Evolutionary conservation across 2,888 invertebrate genomes (phyloP).

Genomic region (Drosophila helvetica): DNA sequence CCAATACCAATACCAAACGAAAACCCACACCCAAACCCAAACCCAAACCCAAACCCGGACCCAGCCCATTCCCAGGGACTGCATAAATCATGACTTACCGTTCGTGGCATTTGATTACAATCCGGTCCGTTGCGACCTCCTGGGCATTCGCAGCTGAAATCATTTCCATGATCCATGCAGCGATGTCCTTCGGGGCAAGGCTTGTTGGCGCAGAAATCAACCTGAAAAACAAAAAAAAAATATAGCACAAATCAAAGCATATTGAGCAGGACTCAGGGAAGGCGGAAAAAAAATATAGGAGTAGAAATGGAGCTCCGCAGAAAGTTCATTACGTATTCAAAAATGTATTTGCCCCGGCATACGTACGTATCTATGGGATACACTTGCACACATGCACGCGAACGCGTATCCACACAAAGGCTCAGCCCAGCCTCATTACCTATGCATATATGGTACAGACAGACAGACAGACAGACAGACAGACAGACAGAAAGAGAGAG

Average conservation of each 20-base stretch:
- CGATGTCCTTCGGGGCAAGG: conserved; percentile 88
- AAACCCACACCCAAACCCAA: neutral
- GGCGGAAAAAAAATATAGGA: conserved; percentile 13
- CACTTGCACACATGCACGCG: conserved; percentile 11
- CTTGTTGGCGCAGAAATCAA: conserved; percentile 88
- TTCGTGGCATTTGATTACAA: conserved; percentile 87
- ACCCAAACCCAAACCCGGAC: conserved; percentile 1
- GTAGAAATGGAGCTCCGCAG: conserved; percentile 20
- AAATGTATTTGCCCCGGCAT: conserved; percentile 53
- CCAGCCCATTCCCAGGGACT: conserved; percentile 37
- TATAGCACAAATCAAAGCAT: conserved; percentile 38
- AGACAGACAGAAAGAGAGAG: neutral
- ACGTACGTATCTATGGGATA: conserved; percentile 46
- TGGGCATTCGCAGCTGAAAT: conserved; percentile 90
- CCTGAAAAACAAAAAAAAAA: conserved; percentile 83
- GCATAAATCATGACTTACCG: conserved; percentile 86
- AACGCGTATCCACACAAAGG: neutral
- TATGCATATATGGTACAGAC: conserved; percentile 8
- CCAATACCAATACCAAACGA: conserved; percentile 4
- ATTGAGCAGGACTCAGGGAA: conserved; percentile 15
- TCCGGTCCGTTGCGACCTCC: conserved; percentile 88
- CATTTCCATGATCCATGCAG: conserved; percentile 90
- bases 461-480: conserved; percentile 4
- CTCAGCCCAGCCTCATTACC: conserved; percentile 22
- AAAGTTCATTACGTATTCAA: conserved; percentile 74